These are phyloP conservation scores for Psilopsiagon aurifrons DNA, from an alignment of 2,113 vertebrate genomes.

Conservation along the genomic window DNA sequence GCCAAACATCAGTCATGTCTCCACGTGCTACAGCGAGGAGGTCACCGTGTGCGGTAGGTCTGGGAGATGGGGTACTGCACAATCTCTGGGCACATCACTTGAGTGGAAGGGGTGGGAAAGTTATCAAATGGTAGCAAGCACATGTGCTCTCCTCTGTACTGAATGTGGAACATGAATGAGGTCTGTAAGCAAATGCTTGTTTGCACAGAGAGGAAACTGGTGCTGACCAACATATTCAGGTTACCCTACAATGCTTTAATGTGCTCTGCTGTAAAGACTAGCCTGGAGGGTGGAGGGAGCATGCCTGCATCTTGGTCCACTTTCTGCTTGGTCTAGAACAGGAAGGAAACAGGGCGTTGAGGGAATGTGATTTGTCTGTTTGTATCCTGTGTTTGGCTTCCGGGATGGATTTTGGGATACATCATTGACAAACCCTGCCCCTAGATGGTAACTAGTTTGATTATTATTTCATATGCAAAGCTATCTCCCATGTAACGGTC, in stretches of 20 bases:
- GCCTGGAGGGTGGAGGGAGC: background rate
- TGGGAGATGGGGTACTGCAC: background rate
- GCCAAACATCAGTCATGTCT: slow-evolving; percentile 88
- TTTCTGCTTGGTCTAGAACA: background rate
- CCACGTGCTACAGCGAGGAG: slow-evolving; percentile 85
- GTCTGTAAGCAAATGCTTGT: background rate
- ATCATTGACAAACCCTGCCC: background rate
- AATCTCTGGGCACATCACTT: background rate
- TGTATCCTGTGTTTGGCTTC: background rate
- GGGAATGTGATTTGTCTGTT: background rate
- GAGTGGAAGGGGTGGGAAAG: background rate
- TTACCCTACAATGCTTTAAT: background rate
- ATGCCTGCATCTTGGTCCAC: background rate
- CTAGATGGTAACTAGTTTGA: background rate
- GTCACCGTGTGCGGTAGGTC: slow-evolving; percentile 90
- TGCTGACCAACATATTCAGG: background rate
- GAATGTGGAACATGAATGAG: background rate
- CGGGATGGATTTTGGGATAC: background rate
- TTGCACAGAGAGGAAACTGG: background rate
- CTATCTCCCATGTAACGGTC: background rate
- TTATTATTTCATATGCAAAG: background rate
- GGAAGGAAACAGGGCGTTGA: background rate
- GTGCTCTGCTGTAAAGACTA: background rate
- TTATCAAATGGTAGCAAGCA: fast-evolving
- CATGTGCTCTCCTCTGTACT: fast-evolving